A percentile compares a stretch with the other conserved stretches of the same genome.
These are phyloP conservation scores for Orchesella flavescens DNA, from an alignment of 2,888 invertebrate genomes.

Conservation along the genomic window DNA sequence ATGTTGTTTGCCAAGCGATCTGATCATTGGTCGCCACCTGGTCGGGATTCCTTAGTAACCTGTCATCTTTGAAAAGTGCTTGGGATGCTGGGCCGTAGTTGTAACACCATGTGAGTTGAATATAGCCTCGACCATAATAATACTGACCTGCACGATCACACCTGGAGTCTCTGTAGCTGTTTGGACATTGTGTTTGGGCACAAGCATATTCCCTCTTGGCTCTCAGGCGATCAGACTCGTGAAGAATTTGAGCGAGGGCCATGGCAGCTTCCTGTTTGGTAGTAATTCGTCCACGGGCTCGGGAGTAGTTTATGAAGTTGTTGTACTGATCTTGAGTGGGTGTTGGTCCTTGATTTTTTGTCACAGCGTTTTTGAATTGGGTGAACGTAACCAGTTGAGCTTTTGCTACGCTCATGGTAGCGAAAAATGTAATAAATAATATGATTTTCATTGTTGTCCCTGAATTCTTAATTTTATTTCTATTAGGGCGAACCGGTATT, in stretches of 20 bases:
- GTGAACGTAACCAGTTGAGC: neutral
- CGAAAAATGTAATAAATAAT: too few species aligned
- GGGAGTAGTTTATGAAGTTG: conserved; percentile 16
- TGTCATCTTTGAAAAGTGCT: conserved; percentile 57
- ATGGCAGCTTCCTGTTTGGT: conserved; percentile 48
- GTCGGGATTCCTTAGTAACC: conserved; percentile 64
- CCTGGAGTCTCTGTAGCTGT: conserved; percentile 32
- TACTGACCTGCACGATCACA: conserved; percentile 52
- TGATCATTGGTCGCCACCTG: conserved; percentile 64
- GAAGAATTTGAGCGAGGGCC: conserved; percentile 65
- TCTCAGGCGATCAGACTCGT: conserved; percentile 67
- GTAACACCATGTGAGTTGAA: conserved; percentile 70
- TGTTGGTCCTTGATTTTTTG: neutral
- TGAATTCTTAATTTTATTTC: too few species aligned
- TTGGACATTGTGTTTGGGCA: conserved; percentile 39
- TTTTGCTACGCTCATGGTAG: neutral
- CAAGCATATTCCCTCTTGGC: conserved; percentile 66
- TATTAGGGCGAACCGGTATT: too few species aligned
- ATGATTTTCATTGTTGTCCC: too few species aligned
- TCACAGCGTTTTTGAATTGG: neutral
- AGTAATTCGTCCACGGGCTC: neutral
- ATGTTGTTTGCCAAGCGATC: conserved; percentile 67
- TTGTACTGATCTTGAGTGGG: neutral
- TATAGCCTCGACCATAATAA: conserved; percentile 67
- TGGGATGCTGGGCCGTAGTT: conserved; percentile 61